phyloP scores from a whole-genome alignment of 2,888 invertebrate species.

The Drosophila monieri region DNA sequence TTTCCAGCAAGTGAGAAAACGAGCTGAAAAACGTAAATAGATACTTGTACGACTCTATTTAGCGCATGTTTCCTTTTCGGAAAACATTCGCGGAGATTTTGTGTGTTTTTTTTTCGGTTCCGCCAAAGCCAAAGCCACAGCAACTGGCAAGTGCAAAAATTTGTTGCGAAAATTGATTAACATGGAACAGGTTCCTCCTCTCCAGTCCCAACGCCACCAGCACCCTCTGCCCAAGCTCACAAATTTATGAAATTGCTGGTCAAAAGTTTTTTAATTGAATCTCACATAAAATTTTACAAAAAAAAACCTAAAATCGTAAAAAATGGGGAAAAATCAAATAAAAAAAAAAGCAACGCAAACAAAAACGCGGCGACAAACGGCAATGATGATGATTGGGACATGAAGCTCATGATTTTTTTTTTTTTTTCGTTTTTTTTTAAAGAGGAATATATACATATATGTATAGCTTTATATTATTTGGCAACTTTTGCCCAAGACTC shows the following conservation, averaged over 20 bases:
- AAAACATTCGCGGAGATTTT: slow-evolving; percentile 30
- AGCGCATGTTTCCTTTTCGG: slow-evolving; percentile 44
- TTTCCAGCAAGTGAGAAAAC: slow-evolving; percentile 49
- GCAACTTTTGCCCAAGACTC: slow-evolving; percentile 35
- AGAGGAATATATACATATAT: slow-evolving; percentile 3
- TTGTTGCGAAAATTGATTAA: slow-evolving; percentile 76
- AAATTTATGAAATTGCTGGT: slow-evolving; percentile 61
- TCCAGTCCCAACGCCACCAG: background rate
- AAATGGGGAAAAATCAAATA: slow-evolving; percentile 55
- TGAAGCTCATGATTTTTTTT: slow-evolving; percentile 35
- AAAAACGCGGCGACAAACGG: slow-evolving; percentile 44
- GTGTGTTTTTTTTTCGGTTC: slow-evolving; percentile 18
- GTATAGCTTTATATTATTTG: slow-evolving; percentile 22
- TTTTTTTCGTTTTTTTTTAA: slow-evolving; percentile 5
- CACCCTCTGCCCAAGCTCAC: slow-evolving; percentile 8
- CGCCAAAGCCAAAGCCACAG: slow-evolving; percentile 35
- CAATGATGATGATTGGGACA: slow-evolving; percentile 50
- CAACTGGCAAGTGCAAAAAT: slow-evolving; percentile 72
- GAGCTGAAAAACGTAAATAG: slow-evolving; percentile 32
- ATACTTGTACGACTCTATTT: slow-evolving; percentile 33
- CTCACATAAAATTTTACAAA: slow-evolving; percentile 54
- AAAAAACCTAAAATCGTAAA: slow-evolving; percentile 6
- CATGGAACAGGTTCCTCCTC: slow-evolving; percentile 67
- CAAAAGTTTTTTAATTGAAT: slow-evolving; percentile 67
- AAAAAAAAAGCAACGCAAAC: slow-evolving; percentile 48